These are phyloP conservation scores for Aepyceros melampus DNA, from an alignment of 2,113 vertebrate species.

Conservation along the genomic window DNA sequence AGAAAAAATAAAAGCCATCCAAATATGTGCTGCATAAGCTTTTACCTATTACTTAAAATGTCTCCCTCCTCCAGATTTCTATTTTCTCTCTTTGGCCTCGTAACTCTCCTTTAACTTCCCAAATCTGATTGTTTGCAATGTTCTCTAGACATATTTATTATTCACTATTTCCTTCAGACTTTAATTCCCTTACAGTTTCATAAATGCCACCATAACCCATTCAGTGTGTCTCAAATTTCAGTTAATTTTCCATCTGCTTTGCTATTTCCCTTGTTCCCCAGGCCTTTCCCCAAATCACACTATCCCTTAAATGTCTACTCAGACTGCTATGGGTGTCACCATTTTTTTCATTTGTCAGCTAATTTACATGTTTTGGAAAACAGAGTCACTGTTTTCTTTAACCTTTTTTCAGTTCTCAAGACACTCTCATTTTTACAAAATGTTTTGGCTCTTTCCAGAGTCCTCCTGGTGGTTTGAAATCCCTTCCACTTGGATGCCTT, in stretches of 20 bases:
- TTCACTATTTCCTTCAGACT: constrained; percentile 35
- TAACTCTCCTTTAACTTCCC: constrained; percentile 26
- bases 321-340: neutral
- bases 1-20: neutral
- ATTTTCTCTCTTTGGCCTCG: neutral
- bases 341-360: neutral
- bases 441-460: neutral
- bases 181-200: constrained; percentile 47
- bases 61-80: neutral
- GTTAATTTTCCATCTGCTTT: constrained; percentile 44
- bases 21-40: rapidly evolving
- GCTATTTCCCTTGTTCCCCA: neutral
- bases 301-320: neutral
- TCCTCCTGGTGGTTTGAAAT: neutral
- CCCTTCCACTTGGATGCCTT: neutral
- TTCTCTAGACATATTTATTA: constrained; percentile 59
- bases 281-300: neutral
- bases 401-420: neutral
- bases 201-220: constrained; percentile 46
- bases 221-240: constrained; percentile 30
- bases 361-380: constrained; percentile 37
- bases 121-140: constrained; percentile 47
- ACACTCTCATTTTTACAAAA: neutral
- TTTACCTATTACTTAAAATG: neutral
- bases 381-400: neutral